phyloP scores from a whole-genome alignment of 2,113 vertebrate species.

The Cryptomyrus ogoouensis region DNA sequence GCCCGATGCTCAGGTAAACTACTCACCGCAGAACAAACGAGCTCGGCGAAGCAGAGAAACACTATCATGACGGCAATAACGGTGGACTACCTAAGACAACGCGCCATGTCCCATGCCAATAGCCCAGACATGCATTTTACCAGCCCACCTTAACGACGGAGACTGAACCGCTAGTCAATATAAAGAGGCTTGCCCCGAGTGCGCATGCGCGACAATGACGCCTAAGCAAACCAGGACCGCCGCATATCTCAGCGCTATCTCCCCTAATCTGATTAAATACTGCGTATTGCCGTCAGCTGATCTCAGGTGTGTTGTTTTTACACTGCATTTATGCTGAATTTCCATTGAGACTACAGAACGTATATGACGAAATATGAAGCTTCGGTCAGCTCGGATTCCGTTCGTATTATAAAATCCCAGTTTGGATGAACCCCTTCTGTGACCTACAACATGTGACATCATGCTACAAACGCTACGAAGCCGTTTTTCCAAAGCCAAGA shows the following conservation, averaged over 20 bases:
- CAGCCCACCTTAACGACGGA: background rate
- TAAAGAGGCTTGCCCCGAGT: background rate
- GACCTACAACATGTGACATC: background rate
- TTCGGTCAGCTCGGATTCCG: background rate
- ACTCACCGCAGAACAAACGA: background rate
- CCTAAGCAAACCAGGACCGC: background rate
- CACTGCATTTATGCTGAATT: background rate
- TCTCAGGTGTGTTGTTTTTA: background rate
- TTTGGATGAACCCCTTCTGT: background rate
- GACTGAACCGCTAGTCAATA: background rate
- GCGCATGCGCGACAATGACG: background rate
- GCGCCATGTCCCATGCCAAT: background rate
- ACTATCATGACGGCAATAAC: background rate
- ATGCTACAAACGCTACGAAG: slow-evolving; percentile 70
- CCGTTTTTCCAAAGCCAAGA: slow-evolving; percentile 75
- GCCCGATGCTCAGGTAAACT: background rate
- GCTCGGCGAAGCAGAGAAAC: background rate
- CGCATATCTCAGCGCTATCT: background rate
- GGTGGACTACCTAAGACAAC: background rate
- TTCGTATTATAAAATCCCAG: background rate
- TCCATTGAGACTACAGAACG: background rate
- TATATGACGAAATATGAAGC: background rate
- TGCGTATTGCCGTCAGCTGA: background rate
- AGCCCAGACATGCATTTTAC: background rate
- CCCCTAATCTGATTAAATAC: background rate